Conservation (phyloP, 2,113 vertebrate genomes). For the Motacilla alba region DNA sequence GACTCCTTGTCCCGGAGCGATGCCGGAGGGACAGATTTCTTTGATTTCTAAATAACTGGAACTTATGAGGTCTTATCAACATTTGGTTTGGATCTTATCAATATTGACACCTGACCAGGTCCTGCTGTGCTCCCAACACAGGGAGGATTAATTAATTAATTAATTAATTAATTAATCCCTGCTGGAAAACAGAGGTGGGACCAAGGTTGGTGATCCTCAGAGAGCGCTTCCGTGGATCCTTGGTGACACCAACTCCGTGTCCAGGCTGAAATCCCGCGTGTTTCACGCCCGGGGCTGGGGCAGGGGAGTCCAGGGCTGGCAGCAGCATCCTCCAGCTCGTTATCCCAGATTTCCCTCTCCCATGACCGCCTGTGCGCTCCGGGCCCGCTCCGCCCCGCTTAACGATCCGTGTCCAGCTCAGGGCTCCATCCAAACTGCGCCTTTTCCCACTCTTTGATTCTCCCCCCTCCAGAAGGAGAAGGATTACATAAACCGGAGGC, state of each 20-base stretch:
- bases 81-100: neutral
- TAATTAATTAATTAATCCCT: neutral
- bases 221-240: neutral
- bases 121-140: neutral
- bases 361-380: neutral
- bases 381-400: neutral
- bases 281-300: accelerated
- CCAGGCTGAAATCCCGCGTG: neutral
- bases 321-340: neutral
- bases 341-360: neutral
- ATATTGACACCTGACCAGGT: accelerated
- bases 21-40: neutral
- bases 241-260: neutral
- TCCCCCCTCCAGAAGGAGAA: neutral
- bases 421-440: neutral
- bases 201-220: accelerated
- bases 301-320: neutral
- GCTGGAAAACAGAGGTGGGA: neutral
- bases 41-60: neutral
- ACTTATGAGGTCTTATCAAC: neutral
- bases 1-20: accelerated
- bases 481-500: neutral
- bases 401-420: neutral
- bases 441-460: conserved; percentile 30
- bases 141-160: no score